Percentiles rank a stretch among this genome's conserved stretches.
These are phyloP conservation scores for Neodiprion pinetum DNA, from an alignment of 1,140 invertebrate genomes.

Conservation along the genomic window DNA sequence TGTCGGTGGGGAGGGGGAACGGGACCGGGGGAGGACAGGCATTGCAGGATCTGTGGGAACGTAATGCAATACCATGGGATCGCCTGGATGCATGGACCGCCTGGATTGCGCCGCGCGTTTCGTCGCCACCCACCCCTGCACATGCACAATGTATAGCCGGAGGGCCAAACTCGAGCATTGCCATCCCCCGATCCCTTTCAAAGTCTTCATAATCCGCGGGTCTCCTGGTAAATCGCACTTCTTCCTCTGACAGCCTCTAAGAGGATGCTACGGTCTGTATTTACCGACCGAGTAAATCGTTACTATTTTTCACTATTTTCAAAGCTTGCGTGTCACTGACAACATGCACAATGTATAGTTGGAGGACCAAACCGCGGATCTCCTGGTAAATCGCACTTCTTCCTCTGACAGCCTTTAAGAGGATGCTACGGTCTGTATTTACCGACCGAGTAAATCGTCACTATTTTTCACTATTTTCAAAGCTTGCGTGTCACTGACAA, in stretches of 20 bases:
- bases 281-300: not conserved
- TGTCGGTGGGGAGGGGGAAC: too few relatives aligned
- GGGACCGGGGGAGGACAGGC: not conserved
- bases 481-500: too few relatives aligned
- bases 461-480: too few relatives aligned
- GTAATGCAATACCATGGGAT: slow-evolving; percentile 59
- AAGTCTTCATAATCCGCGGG: slow-evolving; percentile 16
- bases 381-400: not conserved
- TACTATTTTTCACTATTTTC: too few relatives aligned
- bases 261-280: not conserved
- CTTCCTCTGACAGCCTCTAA: not conserved
- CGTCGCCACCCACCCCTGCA: too few relatives aligned
- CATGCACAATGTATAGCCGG: not conserved
- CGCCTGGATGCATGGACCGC: slow-evolving; percentile 48
- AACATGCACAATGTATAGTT: not conserved
- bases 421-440: not conserved
- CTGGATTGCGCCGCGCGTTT: not conserved
- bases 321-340: too few relatives aligned
- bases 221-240: not conserved
- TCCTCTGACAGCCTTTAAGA: not conserved
- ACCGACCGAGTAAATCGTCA: not conserved
- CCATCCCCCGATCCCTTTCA: slow-evolving; percentile 27
- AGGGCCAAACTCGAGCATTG: slow-evolving; percentile 51
- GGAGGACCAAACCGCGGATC: slow-evolving; percentile 43
- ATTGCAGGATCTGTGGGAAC: slow-evolving; percentile 50